Evolutionary conservation across 1,140 invertebrate genomes (phyloP).

Genomic region (Drosophila nigromelanica): DNA sequence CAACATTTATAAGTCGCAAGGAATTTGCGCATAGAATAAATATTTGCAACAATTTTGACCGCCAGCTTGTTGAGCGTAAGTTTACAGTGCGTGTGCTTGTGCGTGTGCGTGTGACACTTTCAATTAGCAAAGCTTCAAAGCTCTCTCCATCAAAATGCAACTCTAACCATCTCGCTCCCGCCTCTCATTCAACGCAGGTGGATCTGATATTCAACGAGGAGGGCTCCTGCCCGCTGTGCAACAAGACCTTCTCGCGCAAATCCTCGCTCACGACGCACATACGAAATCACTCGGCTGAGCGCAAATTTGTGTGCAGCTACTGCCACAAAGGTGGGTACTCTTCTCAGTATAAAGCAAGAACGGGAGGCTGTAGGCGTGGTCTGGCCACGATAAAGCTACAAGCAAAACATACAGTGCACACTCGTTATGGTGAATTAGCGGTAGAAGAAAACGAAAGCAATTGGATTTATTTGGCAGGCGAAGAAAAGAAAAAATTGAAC

Average conservation of each 20-base stretch:
- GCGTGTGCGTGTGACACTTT: slow-evolving; percentile 19
- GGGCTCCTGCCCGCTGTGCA: slow-evolving; percentile 85
- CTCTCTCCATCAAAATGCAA: slow-evolving; percentile 16
- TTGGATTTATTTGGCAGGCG: too few species aligned
- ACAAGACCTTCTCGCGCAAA: slow-evolving; percentile 86
- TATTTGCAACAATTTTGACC: slow-evolving; percentile 67
- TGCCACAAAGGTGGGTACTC: slow-evolving; percentile 85
- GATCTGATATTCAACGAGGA: slow-evolving; percentile 84
- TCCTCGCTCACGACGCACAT: slow-evolving; percentile 86
- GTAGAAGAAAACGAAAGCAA: background rate
- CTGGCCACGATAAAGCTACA: background rate
- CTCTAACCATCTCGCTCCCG: slow-evolving; percentile 5
- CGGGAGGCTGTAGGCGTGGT: background rate
- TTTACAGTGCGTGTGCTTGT: slow-evolving; percentile 2
- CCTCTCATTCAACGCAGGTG: slow-evolving; percentile 55
- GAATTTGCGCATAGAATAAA: slow-evolving; percentile 28
- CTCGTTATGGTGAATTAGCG: background rate
- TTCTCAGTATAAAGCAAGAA: background rate
- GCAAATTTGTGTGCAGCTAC: slow-evolving; percentile 86
- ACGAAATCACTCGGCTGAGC: slow-evolving; percentile 86
- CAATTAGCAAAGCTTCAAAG: slow-evolving; percentile 27
- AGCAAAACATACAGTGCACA: slow-evolving; percentile 5
- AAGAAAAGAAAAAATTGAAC: too few species aligned
- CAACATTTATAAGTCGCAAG: slow-evolving; percentile 42
- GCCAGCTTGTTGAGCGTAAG: slow-evolving; percentile 77